These are phyloP conservation scores for Zaprionus nigranus DNA, from an alignment of 1,140 invertebrate genomes.

Conservation along the genomic window DNA sequence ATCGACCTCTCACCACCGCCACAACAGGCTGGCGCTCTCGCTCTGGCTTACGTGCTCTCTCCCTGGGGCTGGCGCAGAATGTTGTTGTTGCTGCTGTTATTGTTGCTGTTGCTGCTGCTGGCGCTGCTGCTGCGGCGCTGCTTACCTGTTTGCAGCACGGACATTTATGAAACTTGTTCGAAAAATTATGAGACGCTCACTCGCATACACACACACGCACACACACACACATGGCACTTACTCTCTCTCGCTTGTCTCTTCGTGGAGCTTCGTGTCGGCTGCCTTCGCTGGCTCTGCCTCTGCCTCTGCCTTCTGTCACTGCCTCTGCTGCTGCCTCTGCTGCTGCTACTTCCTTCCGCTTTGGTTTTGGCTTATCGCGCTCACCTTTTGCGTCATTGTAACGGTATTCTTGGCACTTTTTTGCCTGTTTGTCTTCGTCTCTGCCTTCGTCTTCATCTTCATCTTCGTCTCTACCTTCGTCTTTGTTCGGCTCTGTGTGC, in stretches of 20 bases:
- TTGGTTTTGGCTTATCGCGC: constrained; percentile 38
- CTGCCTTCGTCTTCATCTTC: constrained; percentile 19
- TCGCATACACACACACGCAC: constrained; percentile 26
- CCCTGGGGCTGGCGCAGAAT: constrained; percentile 41
- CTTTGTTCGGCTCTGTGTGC: constrained; percentile 31
- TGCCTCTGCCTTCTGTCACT: constrained; percentile 18
- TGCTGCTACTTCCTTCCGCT: constrained; percentile 71
- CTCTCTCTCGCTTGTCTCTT: neutral
- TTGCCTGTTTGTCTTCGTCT: constrained; percentile 1
- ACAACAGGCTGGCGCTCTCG: constrained; percentile 25
- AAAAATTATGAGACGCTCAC: constrained; percentile 75
- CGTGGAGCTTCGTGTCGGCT: constrained; percentile 9
- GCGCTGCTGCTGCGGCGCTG: constrained; percentile 22
- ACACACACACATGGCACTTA: constrained; percentile 7
- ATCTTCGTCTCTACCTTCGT: constrained; percentile 28
- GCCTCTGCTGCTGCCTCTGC: constrained; percentile 43
- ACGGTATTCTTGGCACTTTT: constrained; percentile 34
- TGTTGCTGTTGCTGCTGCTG: constrained; percentile 29
- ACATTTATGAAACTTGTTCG: constrained; percentile 82
- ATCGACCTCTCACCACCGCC: constrained; percentile 55
- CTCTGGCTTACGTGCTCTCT: constrained; percentile 47
- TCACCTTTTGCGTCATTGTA: constrained; percentile 68
- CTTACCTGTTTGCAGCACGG: constrained; percentile 68
- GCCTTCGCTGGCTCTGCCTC: constrained; percentile 16
- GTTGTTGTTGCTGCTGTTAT: constrained; percentile 22